Conservation (phyloP, 1,140 invertebrate genomes). For the Patella vulgata region DNA sequence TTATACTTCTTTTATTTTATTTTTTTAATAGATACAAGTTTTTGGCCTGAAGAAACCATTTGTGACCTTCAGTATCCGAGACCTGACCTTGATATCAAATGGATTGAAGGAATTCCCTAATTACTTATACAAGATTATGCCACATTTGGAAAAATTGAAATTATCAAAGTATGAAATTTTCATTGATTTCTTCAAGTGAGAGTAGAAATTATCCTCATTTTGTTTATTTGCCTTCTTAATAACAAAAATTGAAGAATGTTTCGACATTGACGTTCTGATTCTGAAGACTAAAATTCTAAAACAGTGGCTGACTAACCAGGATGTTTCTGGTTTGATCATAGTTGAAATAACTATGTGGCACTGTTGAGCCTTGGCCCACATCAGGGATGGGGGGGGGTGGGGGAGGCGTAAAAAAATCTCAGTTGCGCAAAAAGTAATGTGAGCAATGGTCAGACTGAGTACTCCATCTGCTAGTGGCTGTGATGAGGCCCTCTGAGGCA, state of each 20-base stretch:
- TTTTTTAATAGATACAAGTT: constrained; percentile 5
- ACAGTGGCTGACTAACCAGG: too few species aligned
- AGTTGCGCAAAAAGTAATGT: too few species aligned
- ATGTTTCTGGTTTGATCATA: too few species aligned
- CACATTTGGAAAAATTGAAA: constrained; percentile 21
- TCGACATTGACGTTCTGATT: too few species aligned
- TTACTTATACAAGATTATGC: constrained; percentile 16
- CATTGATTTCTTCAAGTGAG: neutral
- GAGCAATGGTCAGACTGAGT: too few species aligned
- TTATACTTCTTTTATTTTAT: neutral
- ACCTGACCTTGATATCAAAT: constrained; percentile 23
- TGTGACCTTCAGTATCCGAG: constrained; percentile 4
- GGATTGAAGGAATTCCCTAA: constrained; percentile 17
- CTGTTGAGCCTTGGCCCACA: too few species aligned
- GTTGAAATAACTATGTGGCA: too few species aligned
- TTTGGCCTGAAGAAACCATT: constrained; percentile 1
- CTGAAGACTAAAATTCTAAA: too few species aligned
- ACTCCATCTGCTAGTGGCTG: too few species aligned
- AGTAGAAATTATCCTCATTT: neutral
- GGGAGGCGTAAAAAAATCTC: too few species aligned
- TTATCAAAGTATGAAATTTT: constrained; percentile 21
- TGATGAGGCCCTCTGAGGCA: too few species aligned
- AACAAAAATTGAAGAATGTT: neutral
- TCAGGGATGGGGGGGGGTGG: too few species aligned
- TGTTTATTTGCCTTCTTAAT: neutral